A percentile compares a stretch with the other conserved stretches of the same genome.
These are phyloP conservation scores for Timandra comae DNA, from an alignment of 2,888 invertebrate species.

Conservation along the genomic window DNA sequence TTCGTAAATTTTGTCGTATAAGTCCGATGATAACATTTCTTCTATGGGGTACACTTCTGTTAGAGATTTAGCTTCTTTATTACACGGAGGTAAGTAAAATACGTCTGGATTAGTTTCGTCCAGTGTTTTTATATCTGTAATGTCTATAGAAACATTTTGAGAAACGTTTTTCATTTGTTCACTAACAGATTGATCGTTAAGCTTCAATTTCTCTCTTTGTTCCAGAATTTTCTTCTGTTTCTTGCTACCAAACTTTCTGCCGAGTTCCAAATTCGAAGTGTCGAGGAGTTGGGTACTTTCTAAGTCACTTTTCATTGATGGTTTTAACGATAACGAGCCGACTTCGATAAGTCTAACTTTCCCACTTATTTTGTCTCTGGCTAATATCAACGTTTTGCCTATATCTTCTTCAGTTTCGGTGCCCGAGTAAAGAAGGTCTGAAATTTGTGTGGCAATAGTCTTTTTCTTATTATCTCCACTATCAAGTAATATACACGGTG, in stretches of 20 bases:
- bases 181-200: slow-evolving; percentile 75
- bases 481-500: slow-evolving; percentile 35
- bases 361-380: slow-evolving; percentile 47
- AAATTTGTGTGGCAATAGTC: slow-evolving; percentile 34
- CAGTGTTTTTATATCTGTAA: slow-evolving; percentile 49
- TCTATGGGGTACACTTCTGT: slow-evolving; percentile 67
- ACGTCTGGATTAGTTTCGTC: slow-evolving; percentile 49
- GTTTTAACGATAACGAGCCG: slow-evolving; percentile 43
- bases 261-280: slow-evolving; percentile 58
- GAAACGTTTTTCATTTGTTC: slow-evolving; percentile 77
- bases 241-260: slow-evolving; percentile 81
- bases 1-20: slow-evolving; percentile 45
- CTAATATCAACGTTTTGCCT: slow-evolving; percentile 45
- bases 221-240: slow-evolving; percentile 76
- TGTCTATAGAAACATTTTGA: slow-evolving; percentile 41
- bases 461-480: slow-evolving; percentile 36
- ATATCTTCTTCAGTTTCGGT: slow-evolving; percentile 41
- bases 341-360: slow-evolving; percentile 55
- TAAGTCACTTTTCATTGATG: slow-evolving; percentile 30
- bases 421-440: slow-evolving; percentile 46
- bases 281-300: slow-evolving; percentile 32
- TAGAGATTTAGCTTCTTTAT: slow-evolving; percentile 57
- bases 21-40: slow-evolving; percentile 53
- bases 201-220: slow-evolving; percentile 76
- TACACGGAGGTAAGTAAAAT: slow-evolving; percentile 69